These are phyloP conservation scores for Lichenostomus cassidix DNA, from an alignment of 2,113 vertebrate species.

Conservation along the genomic window DNA sequence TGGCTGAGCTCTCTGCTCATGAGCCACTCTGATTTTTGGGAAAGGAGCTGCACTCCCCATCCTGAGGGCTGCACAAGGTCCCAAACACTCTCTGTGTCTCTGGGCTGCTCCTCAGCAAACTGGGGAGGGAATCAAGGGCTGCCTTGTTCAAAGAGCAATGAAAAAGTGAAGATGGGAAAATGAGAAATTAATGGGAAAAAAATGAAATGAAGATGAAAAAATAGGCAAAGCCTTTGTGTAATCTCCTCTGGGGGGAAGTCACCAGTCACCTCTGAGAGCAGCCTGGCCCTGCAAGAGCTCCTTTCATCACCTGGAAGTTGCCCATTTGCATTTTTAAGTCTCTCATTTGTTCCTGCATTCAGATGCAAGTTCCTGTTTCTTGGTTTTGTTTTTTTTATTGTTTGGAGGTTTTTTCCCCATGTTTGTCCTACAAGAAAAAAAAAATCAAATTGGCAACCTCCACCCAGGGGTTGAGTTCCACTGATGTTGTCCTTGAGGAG, in stretches of 20 bases:
- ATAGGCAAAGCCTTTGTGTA: rapidly evolving
- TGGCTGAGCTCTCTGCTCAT: neutral
- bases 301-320: neutral
- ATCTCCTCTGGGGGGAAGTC: neutral
- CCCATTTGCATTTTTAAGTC: neutral
- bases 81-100: rapidly evolving
- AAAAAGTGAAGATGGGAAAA: neutral
- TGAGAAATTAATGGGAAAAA: neutral
- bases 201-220: neutral
- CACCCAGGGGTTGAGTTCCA: neutral
- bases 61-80: rapidly evolving
- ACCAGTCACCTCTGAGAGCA: neutral
- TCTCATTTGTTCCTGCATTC: neutral
- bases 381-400: no score
- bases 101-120: neutral
- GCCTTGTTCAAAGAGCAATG: neutral
- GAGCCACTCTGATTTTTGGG: neutral
- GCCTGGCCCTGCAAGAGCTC: neutral
- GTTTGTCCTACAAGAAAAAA: neutral
- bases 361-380: neutral
- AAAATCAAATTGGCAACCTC: neutral
- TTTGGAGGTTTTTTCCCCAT: neutral
- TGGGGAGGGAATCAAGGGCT: neutral
- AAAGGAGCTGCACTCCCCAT: no score
- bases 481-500: neutral